Evolutionary conservation across 2,888 invertebrate genomes (phyloP).

Genomic region (Scaptomyza tumidula): DNA sequence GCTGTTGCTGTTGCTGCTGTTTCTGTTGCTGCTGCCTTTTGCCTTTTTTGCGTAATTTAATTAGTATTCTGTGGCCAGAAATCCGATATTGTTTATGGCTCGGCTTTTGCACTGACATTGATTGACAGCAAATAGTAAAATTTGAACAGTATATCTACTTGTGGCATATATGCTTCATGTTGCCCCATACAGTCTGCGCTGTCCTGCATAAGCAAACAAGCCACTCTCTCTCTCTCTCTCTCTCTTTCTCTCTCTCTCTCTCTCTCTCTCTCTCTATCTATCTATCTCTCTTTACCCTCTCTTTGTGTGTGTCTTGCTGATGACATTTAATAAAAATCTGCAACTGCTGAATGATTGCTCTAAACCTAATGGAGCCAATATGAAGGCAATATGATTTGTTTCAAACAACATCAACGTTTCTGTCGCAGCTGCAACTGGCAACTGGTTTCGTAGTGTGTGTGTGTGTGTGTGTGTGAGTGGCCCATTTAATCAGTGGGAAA

Average conservation of each 20-base stretch:
- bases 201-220: slow-evolving; percentile 25
- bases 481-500: slow-evolving; percentile 65
- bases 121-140: slow-evolving; percentile 78
- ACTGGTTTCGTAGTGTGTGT: slow-evolving; percentile 26
- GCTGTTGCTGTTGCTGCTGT: slow-evolving; percentile 24
- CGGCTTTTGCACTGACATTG: slow-evolving; percentile 78
- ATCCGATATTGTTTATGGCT: slow-evolving; percentile 81
- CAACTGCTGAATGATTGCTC: slow-evolving; percentile 36
- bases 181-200: slow-evolving; percentile 2
- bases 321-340: slow-evolving; percentile 42
- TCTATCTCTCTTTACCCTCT: background rate
- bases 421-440: slow-evolving; percentile 26
- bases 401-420: slow-evolving; percentile 23
- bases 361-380: slow-evolving; percentile 34
- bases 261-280: slow-evolving; percentile 5
- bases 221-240: background rate
- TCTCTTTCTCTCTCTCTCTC: background rate
- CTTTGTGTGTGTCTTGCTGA: background rate
- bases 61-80: slow-evolving; percentile 81
- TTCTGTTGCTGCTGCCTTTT: slow-evolving; percentile 31
- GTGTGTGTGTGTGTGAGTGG: slow-evolving; percentile 25
- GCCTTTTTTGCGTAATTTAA: slow-evolving; percentile 79
- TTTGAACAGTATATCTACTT: slow-evolving; percentile 39
- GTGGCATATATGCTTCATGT: background rate
- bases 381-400: slow-evolving; percentile 34